Conservation (phyloP, 2,113 vertebrate genomes). For the Tor tambroides region DNA sequence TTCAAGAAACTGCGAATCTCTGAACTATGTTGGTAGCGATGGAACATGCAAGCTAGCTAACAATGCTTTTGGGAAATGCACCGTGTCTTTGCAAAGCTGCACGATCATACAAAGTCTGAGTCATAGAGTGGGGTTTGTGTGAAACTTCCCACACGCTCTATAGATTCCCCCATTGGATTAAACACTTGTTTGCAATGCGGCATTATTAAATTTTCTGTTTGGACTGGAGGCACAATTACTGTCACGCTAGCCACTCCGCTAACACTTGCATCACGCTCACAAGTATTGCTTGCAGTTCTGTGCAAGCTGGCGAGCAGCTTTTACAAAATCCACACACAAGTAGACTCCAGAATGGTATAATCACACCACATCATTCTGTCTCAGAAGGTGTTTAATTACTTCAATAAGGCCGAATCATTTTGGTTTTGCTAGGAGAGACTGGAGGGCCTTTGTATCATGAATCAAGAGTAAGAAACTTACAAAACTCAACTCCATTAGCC, state of each 20-base stretch:
- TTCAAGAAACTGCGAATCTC: no score
- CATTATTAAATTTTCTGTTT: conserved; percentile 43
- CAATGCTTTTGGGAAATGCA: no score
- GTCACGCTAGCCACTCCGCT: background rate
- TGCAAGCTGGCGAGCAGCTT: background rate
- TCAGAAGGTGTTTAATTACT: conserved; percentile 55
- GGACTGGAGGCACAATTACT: conserved; percentile 41
- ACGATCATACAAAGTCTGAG: background rate
- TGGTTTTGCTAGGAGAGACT: conserved; percentile 48
- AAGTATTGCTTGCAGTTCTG: background rate
- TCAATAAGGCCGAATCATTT: conserved; percentile 62
- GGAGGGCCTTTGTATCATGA: conserved; percentile 55
- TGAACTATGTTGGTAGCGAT: no score
- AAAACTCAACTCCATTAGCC: conserved; percentile 38
- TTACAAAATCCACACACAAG: conserved; percentile 35
- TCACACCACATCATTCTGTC: conserved; percentile 49
- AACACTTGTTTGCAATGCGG: conserved; percentile 35
- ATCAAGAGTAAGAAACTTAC: conserved; percentile 52
- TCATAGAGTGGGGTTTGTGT: background rate
- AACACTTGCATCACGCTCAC: conserved; percentile 47
- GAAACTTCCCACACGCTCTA: background rate
- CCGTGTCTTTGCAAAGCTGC: no score
- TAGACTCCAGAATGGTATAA: conserved; percentile 56
- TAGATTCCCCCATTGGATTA: conserved; percentile 30
- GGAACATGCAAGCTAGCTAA: no score